Conservation (phyloP, 2,888 invertebrate genomes). For the Synergus laeviventris region DNA sequence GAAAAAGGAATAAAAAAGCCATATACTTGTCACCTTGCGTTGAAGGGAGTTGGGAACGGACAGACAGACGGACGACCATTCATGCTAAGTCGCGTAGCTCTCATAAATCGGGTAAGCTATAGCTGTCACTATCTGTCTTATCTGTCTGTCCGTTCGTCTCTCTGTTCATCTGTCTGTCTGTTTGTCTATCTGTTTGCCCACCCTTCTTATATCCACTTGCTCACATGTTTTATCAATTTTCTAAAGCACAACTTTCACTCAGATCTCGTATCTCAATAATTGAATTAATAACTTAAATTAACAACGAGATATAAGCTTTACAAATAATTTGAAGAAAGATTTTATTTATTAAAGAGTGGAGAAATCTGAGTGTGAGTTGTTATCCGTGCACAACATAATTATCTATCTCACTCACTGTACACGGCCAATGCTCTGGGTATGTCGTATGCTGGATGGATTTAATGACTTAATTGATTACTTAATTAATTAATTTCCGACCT, state of each 20-base stretch:
- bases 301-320: no score
- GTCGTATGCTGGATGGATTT: constrained; percentile 75
- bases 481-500: constrained; percentile 63
- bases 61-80: constrained; percentile 66
- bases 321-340: neutral
- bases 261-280: constrained; percentile 3
- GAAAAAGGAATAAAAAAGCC: constrained; percentile 41
- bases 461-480: constrained; percentile 64
- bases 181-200: constrained; percentile 63
- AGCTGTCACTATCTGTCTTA: constrained; percentile 65
- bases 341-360: neutral
- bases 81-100: constrained; percentile 47
- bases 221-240: constrained; percentile 33
- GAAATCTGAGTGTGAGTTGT: constrained; percentile 51
- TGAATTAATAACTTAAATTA: neutral
- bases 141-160: constrained; percentile 55
- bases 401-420: constrained; percentile 68
- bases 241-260: constrained; percentile 26
- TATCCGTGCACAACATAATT: constrained; percentile 66
- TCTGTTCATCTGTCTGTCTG: constrained; percentile 54
- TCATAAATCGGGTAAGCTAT: constrained; percentile 70
- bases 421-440: constrained; percentile 75
- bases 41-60: constrained; percentile 61
- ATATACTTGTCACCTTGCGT: constrained; percentile 21
- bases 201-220: constrained; percentile 52